phyloP scores from a whole-genome alignment of 2,888 invertebrate species.

The Pheosia tremula region DNA sequence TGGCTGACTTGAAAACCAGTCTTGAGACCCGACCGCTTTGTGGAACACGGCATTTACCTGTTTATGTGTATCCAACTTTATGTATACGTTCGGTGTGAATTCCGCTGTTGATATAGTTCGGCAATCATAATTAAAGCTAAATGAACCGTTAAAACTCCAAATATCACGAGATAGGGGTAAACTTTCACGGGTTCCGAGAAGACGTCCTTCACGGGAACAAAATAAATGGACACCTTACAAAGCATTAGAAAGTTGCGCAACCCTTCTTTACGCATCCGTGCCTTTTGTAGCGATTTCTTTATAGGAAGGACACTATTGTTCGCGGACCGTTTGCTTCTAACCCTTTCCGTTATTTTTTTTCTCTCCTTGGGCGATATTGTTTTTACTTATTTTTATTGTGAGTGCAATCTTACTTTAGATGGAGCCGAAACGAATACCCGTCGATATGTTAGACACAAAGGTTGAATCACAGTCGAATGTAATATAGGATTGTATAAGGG shows the following conservation, averaged over 20 bases:
- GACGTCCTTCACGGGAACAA: conserved; percentile 46
- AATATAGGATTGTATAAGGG: not conserved
- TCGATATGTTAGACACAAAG: conserved; percentile 11
- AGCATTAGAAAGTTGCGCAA: conserved; percentile 83
- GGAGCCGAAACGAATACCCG: conserved; percentile 24
- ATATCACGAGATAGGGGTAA: conserved; percentile 57
- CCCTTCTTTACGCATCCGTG: conserved; percentile 75
- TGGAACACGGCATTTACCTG: conserved; percentile 62
- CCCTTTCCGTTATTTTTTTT: conserved; percentile 79
- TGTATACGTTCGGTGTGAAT: conserved; percentile 46
- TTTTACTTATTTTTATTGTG: conserved; percentile 61
- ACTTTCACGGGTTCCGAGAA: conserved; percentile 79
- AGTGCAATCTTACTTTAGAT: conserved; percentile 36
- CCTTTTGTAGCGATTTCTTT: conserved; percentile 69
- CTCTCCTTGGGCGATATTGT: conserved; percentile 56
- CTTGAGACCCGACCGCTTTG: conserved; percentile 64
- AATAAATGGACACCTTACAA: conserved; percentile 75
- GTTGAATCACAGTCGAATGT: not conserved
- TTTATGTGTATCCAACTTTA: conserved; percentile 56
- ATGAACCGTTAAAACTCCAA: conserved; percentile 53
- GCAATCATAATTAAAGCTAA: conserved; percentile 53
- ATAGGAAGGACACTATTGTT: conserved; percentile 72
- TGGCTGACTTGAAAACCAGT: conserved; percentile 79
- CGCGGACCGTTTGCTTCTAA: conserved; percentile 70
- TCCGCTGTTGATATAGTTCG: conserved; percentile 14